Conservation (phyloP, 2,888 invertebrate genomes). For the Dryobota labecula region DNA sequence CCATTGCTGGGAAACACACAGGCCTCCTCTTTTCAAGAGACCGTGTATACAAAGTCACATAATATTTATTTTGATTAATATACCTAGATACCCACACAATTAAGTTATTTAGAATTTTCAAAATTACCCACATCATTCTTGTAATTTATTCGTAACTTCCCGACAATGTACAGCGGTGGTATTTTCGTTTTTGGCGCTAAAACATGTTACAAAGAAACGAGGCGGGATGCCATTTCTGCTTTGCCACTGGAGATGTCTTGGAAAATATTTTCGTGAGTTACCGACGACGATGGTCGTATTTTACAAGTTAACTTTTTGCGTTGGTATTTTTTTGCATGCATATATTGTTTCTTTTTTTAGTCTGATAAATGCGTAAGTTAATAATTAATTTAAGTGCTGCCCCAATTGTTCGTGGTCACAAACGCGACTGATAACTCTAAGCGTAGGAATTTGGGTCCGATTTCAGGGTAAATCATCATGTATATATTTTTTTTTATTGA, state of each 20-base stretch:
- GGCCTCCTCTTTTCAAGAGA: background rate
- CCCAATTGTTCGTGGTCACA: background rate
- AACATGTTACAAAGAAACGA: constrained; percentile 74
- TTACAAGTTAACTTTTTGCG: constrained; percentile 48
- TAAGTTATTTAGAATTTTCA: background rate
- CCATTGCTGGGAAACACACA: background rate
- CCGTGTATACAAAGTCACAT: background rate
- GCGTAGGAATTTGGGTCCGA: background rate
- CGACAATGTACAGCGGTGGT: constrained; percentile 74
- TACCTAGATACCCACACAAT: background rate
- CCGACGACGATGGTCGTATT: constrained; percentile 49
- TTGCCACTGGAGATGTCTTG: constrained; percentile 86
- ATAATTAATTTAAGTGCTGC: background rate
- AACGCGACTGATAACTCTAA: background rate
- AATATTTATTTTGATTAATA: background rate
- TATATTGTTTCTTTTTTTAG: background rate
- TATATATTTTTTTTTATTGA: background rate
- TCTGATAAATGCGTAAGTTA: too few species aligned
- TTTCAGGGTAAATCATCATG: background rate
- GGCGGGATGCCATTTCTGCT: constrained; percentile 78
- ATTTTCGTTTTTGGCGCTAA: constrained; percentile 84
- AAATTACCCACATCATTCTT: constrained; percentile 47
- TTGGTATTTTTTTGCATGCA: background rate
- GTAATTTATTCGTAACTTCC: constrained; percentile 34
- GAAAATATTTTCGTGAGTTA: constrained; percentile 87